Base-by-base conservation (phyloP, 2,797 vertebrate genomes). In the Mus spretus region DNA sequence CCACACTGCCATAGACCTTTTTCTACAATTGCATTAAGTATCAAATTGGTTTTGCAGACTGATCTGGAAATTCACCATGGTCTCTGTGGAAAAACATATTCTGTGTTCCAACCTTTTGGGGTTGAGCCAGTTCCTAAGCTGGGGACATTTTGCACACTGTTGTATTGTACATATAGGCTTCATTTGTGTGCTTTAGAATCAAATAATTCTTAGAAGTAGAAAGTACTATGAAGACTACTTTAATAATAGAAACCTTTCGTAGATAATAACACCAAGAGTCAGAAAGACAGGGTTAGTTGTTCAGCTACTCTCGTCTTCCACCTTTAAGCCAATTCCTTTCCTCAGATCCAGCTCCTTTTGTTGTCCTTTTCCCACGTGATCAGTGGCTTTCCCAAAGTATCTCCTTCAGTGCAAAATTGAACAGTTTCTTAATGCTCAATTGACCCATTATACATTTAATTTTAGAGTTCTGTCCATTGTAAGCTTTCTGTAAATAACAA, bases 11-110 rank as follows among this genome's bases (percentile, higher is more conserved):
- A 96, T 96, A 83, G 78, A 90, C 84, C 80, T 93, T 77, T 75
- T 83, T 78, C 34, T 92, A 87, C 1, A 57, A 90, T 84, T 97
- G 93, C 92, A 95, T 89, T 93, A 96, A 96, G 78, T 70, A 97
- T 93, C 95, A 97, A 94, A 96, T 93, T 95, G 85, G 95, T 97
- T 97, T 96, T 96, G 61, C 88, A 92, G 95, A 93, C 74, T 55
- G 78, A 93, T 59, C 44, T 96, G 92, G 90, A 93, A 97, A 94
- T 96, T 86, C 90, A 96, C 84, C 90, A 93, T 2, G 13, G 82
- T 92, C 91, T 94, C 95, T 96, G 89, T 96, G 95, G 95, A 96
- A 97, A 98, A 97, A 97, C 91, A 95, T 34, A 92, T 90, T 97
- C 75, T 92, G 79, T 92, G 84, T 96, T 93, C 90, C 88, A 94